phyloP scores from a whole-genome alignment of 2,888 invertebrate species.

The Resseliella maxima region DNA sequence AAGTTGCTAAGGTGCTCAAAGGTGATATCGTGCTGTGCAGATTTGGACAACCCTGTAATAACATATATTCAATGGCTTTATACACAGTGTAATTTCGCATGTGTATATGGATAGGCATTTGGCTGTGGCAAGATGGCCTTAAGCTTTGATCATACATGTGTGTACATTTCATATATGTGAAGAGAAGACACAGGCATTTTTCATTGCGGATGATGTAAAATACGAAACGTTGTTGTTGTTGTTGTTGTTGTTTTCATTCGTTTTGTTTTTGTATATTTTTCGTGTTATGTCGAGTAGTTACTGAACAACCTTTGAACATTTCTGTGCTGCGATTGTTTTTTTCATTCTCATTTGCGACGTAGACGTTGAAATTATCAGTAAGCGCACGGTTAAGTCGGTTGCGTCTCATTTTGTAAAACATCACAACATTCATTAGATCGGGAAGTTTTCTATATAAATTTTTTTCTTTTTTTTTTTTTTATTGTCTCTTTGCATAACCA shows the following conservation, averaged over 20 bases:
- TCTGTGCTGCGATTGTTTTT: slow-evolving; percentile 39
- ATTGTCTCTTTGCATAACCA: neutral
- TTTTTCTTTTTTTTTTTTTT: neutral
- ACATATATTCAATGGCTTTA: neutral
- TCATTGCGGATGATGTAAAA: slow-evolving; percentile 44
- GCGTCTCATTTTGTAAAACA: neutral
- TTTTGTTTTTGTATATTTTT: too few relatives aligned
- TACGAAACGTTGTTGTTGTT: neutral
- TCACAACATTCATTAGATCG: slow-evolving; percentile 12
- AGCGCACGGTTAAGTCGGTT: slow-evolving; percentile 37
- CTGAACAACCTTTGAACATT: slow-evolving; percentile 39
- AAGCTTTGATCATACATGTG: neutral
- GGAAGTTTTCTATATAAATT: neutral
- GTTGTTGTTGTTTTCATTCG: too few relatives aligned
- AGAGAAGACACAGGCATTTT: slow-evolving; percentile 51
- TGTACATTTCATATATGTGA: too few relatives aligned
- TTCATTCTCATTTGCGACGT: slow-evolving; percentile 55
- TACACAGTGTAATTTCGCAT: slow-evolving; percentile 18
- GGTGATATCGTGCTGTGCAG: neutral
- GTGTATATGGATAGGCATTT: neutral
- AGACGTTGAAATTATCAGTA: slow-evolving; percentile 25
- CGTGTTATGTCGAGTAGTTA: too few relatives aligned
- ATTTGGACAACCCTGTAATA: neutral
- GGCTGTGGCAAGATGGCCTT: slow-evolving; percentile 49
- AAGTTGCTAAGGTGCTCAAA: too few relatives aligned